Base-by-base conservation (phyloP, 2,888 invertebrate genomes). In the Plagodis pulveraria region DNA sequence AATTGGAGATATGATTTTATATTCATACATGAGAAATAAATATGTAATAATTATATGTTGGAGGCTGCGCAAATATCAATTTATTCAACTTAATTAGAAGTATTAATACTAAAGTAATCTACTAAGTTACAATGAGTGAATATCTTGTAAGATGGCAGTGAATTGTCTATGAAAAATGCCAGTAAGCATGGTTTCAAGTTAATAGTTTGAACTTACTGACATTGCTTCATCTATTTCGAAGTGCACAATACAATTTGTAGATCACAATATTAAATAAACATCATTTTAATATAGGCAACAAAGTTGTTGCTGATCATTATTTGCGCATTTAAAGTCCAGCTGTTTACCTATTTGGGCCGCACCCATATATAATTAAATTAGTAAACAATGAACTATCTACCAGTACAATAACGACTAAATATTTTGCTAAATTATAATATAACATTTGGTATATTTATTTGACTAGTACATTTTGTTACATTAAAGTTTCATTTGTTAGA, bases 361-460 rank as follows among this genome's bases (percentile, higher is more conserved):
- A 36, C 4, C 56, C 22, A 22, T 22, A 4, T 22, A 22, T 22
- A 22, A 22, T 22, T 22, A 53, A 46, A 42, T 54, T 33, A 56
- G 45, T 59, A 50, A 56, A 58, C 50, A 68, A 64, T 50, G 49
- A 66, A 65, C 65, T 69, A 66, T 59, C 65, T 71, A 74, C 50
- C 8, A 40, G 8, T 10, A 40, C 10, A 55, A 57, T 59, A 57
- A 66, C 62, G 66, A 68, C 58, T 71, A 66, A 68, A 67, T 54
- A 72, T 67, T 71, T 63, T 54, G 63, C 71, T 75, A 76, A 69
- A 75, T 72, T 73, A 76, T 62, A 72, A 72, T 61, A 76, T 73
- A 74, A 78, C 69, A 77, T 81, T 83, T 83, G 80, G 81, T 83
- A 80, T 59, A 46, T 50, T 50, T 76, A 80, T 76, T 74, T 84